Evolutionary conservation across 1,140 invertebrate species (phyloP).

Genomic region (Mesaphorura yosii): DNA sequence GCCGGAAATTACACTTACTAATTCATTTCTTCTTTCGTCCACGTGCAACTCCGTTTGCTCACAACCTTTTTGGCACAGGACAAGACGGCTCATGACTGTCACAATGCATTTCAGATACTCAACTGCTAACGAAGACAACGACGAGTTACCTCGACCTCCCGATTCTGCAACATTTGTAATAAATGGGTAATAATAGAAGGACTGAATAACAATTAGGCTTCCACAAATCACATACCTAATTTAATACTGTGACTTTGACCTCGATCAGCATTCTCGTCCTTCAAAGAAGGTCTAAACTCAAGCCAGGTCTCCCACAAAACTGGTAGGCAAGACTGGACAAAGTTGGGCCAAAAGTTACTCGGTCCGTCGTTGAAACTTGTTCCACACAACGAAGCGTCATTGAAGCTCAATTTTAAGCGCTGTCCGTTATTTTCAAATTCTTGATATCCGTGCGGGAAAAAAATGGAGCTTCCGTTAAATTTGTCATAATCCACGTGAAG

Average conservation of each 20-base stretch:
- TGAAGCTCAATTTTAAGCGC: neutral
- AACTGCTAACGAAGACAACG: constrained; percentile 2
- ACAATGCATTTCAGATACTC: constrained; percentile 10
- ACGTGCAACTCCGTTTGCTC: no score
- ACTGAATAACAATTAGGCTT: neutral
- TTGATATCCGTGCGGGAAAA: neutral
- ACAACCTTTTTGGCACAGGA: no score
- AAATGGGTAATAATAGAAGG: neutral
- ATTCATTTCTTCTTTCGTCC: no score
- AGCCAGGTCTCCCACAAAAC: constrained; percentile 28
- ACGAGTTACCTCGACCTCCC: neutral
- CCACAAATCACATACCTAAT: neutral
- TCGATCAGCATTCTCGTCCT: neutral
- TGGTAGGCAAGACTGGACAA: constrained; percentile 18
- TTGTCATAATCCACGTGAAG: no score
- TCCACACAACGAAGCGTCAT: neutral
- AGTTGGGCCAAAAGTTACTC: constrained; percentile 3
- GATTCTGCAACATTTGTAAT: neutral
- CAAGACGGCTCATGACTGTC: constrained; percentile 12
- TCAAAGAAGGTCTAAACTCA: constrained; percentile 18
- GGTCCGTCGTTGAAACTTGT: neutral
- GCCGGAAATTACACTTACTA: no score
- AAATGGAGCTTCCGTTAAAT: neutral
- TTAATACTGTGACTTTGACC: neutral
- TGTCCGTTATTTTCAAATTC: neutral